Percentiles rank a stretch among this genome's conserved stretches.
These are phyloP conservation scores for Micrastur ruficollis DNA, from an alignment of 2,797 vertebrate genomes.

Conservation along the genomic window DNA sequence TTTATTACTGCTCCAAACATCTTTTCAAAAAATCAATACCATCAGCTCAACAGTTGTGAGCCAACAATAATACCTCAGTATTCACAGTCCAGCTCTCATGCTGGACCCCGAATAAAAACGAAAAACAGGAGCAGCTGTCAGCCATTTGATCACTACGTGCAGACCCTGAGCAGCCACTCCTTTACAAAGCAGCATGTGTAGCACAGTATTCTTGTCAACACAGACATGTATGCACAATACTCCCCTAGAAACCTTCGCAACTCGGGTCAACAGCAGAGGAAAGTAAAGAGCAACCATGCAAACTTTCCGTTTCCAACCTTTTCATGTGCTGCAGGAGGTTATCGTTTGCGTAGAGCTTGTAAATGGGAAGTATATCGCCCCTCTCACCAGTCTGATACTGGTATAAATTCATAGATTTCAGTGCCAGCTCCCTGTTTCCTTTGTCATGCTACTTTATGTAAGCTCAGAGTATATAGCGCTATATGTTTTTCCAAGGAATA, in stretches of 20 bases:
- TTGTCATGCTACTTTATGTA: neutral
- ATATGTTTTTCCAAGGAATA: neutral
- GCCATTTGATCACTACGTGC: neutral
- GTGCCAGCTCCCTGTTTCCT: neutral
- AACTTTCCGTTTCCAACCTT: neutral
- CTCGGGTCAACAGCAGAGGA: neutral
- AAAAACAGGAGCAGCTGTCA: neutral
- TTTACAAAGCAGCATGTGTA: neutral
- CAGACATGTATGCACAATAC: neutral
- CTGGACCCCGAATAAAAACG: neutral
- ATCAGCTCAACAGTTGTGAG: neutral
- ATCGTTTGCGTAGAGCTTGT: neutral
- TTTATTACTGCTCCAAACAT: conserved; percentile 23
- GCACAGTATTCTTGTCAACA: neutral
- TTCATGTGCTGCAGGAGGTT: neutral
- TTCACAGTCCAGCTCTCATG: neutral
- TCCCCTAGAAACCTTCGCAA: neutral
- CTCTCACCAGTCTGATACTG: neutral
- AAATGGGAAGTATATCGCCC: neutral
- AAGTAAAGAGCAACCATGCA: neutral
- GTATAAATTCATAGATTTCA: neutral
- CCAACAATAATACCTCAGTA: neutral
- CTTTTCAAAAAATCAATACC: conserved; percentile 42
- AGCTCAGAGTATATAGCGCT: neutral
- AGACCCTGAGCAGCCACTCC: neutral